Evolutionary conservation across 2,113 vertebrate genomes (phyloP).

Genomic region (Macroglossus sobrinus): DNA sequence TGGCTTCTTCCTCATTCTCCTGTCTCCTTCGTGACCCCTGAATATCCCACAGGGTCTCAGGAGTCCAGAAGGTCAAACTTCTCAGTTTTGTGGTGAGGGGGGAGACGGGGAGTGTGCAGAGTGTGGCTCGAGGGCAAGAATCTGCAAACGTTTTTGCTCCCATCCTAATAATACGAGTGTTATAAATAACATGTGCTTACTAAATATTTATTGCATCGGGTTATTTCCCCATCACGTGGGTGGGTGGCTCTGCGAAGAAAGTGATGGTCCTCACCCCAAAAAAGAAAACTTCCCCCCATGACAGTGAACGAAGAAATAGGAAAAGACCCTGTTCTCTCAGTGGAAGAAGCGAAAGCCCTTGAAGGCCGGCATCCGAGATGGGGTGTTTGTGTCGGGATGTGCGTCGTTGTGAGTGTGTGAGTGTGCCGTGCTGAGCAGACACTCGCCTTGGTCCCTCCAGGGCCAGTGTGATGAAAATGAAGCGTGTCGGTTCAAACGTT

Average conservation of each 20-base stretch:
- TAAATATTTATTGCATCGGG: background rate
- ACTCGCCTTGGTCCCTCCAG: fast-evolving
- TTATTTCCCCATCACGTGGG: background rate
- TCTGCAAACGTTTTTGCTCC: background rate
- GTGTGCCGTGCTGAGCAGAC: background rate
- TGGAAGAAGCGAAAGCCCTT: no score
- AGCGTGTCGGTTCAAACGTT: background rate
- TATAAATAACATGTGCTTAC: background rate
- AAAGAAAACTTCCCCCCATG: fast-evolving
- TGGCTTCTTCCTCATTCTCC: background rate
- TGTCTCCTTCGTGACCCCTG: background rate
- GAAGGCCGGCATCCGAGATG: background rate
- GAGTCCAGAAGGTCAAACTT: background rate
- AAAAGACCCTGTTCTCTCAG: background rate
- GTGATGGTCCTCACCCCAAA: background rate
- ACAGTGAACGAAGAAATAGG: background rate
- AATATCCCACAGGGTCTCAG: background rate
- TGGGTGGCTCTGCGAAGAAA: background rate
- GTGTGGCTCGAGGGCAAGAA: background rate
- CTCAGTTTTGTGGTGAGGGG: background rate
- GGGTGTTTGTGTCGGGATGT: fast-evolving
- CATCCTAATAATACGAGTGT: background rate
- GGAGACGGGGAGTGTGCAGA: background rate
- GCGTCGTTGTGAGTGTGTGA: no score
- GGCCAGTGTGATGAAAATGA: background rate